These are phyloP conservation scores for Atlantisia rogersi DNA, from an alignment of 2,113 vertebrate genomes.

Conservation along the genomic window DNA sequence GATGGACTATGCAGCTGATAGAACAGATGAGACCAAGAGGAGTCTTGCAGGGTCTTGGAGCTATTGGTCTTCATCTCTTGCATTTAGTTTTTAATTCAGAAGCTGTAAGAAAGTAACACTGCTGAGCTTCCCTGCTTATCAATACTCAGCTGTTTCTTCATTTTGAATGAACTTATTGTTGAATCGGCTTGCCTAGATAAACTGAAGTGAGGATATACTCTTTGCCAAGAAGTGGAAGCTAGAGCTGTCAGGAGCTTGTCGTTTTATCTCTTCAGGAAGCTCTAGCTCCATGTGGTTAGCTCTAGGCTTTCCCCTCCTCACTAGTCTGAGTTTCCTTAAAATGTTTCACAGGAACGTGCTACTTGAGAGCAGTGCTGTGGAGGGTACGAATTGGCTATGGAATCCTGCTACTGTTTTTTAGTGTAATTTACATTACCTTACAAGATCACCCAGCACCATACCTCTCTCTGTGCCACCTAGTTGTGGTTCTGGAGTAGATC, in stretches of 20 bases:
- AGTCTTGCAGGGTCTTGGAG: not conserved
- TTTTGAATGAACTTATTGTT: not conserved
- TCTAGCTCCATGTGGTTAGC: not conserved
- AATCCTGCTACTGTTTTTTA: not conserved
- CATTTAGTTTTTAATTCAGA: not conserved
- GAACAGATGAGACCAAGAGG: not conserved
- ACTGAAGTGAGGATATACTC: not conserved
- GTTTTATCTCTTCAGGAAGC: not conserved
- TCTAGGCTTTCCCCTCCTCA: not conserved
- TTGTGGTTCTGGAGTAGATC: not conserved
- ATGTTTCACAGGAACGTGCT: not conserved
- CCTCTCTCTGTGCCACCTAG: not conserved
- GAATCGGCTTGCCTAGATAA: not conserved
- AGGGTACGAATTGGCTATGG: not conserved
- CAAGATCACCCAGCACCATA: not conserved
- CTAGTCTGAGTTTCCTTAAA: not conserved
- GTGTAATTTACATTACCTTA: not conserved
- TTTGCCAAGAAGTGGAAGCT: not conserved
- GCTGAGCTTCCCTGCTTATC: not conserved
- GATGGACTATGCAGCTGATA: not conserved
- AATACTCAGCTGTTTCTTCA: not conserved
- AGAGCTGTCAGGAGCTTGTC: fast-evolving
- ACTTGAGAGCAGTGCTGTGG: not conserved
- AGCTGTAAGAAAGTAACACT: not conserved
- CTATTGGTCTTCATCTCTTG: not conserved